Percentiles rank a stretch among this genome's conserved stretches.
phyloP scores from a whole-genome alignment of 2,888 invertebrate species.

The Seladonia tumulorum region DNA sequence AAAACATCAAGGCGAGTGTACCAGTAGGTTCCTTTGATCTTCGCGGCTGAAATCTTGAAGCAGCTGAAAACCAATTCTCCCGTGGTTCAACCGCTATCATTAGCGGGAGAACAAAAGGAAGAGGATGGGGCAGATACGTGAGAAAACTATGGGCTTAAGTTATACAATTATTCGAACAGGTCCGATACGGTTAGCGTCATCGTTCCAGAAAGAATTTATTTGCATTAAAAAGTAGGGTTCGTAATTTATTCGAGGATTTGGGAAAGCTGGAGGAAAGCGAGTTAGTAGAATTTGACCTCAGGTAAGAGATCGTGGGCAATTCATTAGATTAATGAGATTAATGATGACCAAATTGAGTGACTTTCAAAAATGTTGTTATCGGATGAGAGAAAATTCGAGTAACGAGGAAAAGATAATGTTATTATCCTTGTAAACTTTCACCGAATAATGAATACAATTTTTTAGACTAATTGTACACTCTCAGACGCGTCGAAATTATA shows the following conservation, averaged over 20 bases:
- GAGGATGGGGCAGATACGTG: background rate
- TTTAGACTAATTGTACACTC: no score
- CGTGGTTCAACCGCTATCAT: conserved; percentile 1
- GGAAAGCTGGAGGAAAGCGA: background rate
- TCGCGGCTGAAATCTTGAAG: background rate
- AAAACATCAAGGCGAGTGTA: conserved; percentile 3
- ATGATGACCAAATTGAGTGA: background rate
- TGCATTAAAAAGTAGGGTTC: conserved; percentile 7
- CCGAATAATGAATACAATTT: no score
- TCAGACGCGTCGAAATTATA: background rate
- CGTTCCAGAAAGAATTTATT: conserved; percentile 7
- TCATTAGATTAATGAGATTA: background rate
- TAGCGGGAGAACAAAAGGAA: background rate
- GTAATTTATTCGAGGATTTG: conserved; percentile 14
- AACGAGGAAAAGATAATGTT: background rate
- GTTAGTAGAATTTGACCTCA: background rate
- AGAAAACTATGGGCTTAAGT: background rate
- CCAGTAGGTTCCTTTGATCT: conserved; percentile 29
- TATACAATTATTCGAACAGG: no score
- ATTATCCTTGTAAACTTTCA: no score
- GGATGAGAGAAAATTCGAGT: background rate
- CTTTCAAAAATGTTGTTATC: background rate
- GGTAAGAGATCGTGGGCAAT: background rate
- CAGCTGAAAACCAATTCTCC: background rate
- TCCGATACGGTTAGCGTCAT: conserved; percentile 9